A percentile compares a stretch with the other conserved stretches of the same genome.
Evolutionary conservation across 2,113 vertebrate species (phyloP).

Genomic region (Pedetes capensis): DNA sequence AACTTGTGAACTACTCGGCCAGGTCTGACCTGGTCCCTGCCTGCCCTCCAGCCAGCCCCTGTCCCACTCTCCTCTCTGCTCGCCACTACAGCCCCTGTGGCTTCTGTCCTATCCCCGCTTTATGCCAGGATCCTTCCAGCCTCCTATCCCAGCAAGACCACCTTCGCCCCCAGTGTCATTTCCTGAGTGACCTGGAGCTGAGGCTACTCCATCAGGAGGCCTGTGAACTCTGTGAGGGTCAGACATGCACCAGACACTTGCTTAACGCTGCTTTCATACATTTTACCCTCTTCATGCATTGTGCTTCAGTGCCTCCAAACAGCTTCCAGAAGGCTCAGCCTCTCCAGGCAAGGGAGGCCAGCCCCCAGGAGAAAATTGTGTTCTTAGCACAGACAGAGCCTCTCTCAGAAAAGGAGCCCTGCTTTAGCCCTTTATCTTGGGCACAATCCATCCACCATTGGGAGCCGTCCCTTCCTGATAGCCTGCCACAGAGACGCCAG

Average conservation of each 20-base stretch:
- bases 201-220: neutral
- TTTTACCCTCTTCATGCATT: too few relatives aligned
- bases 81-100: neutral
- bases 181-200: neutral
- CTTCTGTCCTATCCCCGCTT: neutral
- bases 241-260: too few relatives aligned
- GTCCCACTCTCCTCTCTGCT: neutral
- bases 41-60: neutral
- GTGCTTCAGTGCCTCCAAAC: neutral
- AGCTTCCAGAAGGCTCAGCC: neutral
- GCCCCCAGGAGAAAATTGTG: neutral
- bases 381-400: neutral
- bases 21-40: neutral
- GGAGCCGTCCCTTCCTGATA: neutral
- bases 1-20: neutral
- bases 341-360: neutral
- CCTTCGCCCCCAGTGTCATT: too few relatives aligned
- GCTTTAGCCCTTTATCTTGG: neutral
- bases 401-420: neutral
- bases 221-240: neutral
- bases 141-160: neutral
- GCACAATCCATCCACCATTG: rapidly evolving
- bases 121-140: neutral
- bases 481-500: neutral
- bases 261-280: neutral